phyloP scores from a whole-genome alignment of 2,888 invertebrate species.

The Mesorhabditis spiculigera region DNA sequence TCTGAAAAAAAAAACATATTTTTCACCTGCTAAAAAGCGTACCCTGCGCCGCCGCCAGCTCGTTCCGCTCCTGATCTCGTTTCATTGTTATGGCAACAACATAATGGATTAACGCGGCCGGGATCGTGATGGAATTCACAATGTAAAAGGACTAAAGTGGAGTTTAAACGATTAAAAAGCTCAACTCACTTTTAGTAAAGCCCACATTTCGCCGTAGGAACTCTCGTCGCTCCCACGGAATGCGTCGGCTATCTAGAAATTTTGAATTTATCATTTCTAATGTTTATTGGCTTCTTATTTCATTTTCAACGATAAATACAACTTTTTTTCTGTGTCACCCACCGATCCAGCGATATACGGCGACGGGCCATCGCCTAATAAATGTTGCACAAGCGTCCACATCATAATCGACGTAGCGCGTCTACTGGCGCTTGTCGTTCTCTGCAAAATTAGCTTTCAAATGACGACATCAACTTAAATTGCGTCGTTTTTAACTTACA shows the following conservation, averaged over 20 bases:
- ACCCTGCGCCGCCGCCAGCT: background rate
- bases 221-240: constrained; percentile 3
- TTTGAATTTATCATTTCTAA: background rate
- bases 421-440: background rate
- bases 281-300: no score
- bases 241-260: background rate
- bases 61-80: background rate
- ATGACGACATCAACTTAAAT: background rate
- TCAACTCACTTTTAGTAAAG: background rate
- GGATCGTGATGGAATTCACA: background rate
- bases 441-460: background rate
- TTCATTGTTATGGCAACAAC: background rate
- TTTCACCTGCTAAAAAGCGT: no score
- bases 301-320: background rate
- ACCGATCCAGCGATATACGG: constrained; percentile 5
- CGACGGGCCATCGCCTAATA: background rate
- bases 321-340: background rate
- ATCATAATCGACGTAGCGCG: constrained; percentile 6
- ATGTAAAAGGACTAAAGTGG: background rate
- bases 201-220: constrained; percentile 3
- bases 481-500: background rate
- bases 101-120: background rate
- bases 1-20: no score
- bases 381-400: constrained; percentile 5
- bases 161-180: background rate